Conservation (phyloP, 2,113 vertebrate genomes). For the Petaurus breviceps region DNA sequence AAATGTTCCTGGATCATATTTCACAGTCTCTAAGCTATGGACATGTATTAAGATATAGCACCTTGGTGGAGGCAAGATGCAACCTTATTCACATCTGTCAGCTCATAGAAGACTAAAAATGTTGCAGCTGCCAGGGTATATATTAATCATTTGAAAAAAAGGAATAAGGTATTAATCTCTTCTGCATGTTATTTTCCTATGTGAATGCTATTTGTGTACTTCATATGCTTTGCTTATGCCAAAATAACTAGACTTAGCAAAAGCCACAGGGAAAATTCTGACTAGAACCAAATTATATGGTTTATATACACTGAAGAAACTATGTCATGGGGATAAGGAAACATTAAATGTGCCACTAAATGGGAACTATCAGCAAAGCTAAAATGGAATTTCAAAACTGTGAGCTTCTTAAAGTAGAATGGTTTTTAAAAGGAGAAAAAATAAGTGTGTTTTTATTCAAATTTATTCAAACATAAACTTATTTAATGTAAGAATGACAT, state of each 20-base stretch:
- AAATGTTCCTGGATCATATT: slow-evolving; percentile 67
- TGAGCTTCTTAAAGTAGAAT: background rate
- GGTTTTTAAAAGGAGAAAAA: background rate
- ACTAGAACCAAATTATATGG: slow-evolving; percentile 61
- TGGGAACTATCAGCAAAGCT: slow-evolving; percentile 16
- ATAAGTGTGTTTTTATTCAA: background rate
- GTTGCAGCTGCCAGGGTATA: slow-evolving; percentile 72
- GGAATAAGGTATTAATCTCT: slow-evolving; percentile 76
- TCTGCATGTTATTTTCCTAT: slow-evolving; percentile 65
- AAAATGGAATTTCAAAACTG: slow-evolving; percentile 7
- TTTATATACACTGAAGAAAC: slow-evolving; percentile 35
- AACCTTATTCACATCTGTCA: slow-evolving; percentile 71
- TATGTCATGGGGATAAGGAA: background rate
- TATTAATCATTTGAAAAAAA: slow-evolving; percentile 72
- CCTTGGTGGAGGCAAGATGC: slow-evolving; percentile 47
- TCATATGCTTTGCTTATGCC: slow-evolving; percentile 50
- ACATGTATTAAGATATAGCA: slow-evolving; percentile 64
- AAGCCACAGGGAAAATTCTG: slow-evolving; percentile 63
- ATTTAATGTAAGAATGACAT: background rate
- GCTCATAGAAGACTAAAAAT: slow-evolving; percentile 62
- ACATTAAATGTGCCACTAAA: slow-evolving; percentile 43
- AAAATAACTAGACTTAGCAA: slow-evolving; percentile 68
- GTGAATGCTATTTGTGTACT: slow-evolving; percentile 61
- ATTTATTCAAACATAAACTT: background rate
- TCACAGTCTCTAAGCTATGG: slow-evolving; percentile 61